A percentile compares a stretch with the other conserved stretches of the same genome.
Evolutionary conservation across 1,140 invertebrate species (phyloP).

Genomic region (Drosophila willistoni): DNA sequence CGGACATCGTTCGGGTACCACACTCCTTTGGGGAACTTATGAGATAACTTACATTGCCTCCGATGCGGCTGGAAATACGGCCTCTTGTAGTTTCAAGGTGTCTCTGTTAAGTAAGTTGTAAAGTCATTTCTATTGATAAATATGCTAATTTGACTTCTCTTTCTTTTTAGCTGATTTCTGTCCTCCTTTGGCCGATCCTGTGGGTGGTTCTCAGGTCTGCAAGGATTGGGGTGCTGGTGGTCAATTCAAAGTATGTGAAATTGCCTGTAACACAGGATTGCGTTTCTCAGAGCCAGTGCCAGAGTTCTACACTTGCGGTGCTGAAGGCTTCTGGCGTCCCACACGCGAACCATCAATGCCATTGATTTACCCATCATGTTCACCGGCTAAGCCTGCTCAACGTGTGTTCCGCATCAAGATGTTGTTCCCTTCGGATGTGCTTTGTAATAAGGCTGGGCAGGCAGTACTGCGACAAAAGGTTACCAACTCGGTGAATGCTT

Average conservation of each 20-base stretch:
- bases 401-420: constrained; percentile 96
- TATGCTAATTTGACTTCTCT: not conserved
- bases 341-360: constrained; percentile 90
- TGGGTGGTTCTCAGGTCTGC: constrained; percentile 94
- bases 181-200: constrained; percentile 92
- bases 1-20: constrained; percentile 94
- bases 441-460: constrained; percentile 97
- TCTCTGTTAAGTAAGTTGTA: constrained; percentile 91
- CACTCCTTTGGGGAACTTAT: constrained; percentile 95
- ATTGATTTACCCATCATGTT: constrained; percentile 95
- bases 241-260: constrained; percentile 95
- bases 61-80: constrained; percentile 95
- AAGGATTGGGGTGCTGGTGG: constrained; percentile 98
- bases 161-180: constrained; percentile 92
- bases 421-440: constrained; percentile 95
- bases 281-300: constrained; percentile 95
- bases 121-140: not conserved
- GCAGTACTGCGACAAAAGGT: constrained; percentile 95
- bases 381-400: constrained; percentile 92
- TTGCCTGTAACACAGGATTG: constrained; percentile 92
- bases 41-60: constrained; percentile 96
- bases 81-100: constrained; percentile 96
- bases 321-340: constrained; percentile 98
- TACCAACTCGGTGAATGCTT: constrained; percentile 92
- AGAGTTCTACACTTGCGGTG: constrained; percentile 97